Evolutionary conservation across 2,113 vertebrate genomes (phyloP), one percentile per base, ranked within the genome.

Genomic region (Garra rufa): DNA sequence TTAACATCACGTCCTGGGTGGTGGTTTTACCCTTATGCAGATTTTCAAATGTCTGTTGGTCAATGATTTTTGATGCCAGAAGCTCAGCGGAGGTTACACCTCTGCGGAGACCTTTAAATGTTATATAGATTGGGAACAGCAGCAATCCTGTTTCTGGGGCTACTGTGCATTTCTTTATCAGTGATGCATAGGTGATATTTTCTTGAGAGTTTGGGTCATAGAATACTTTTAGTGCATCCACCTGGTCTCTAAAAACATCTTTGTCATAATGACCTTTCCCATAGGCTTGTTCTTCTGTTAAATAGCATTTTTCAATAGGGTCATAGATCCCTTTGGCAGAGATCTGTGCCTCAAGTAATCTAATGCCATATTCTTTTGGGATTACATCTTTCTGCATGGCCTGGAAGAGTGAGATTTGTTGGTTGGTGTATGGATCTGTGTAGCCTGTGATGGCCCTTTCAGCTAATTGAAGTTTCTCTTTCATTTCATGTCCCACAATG

Each of bases 351-450:
- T 99, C 96, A 3, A 99, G 91, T 85, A 99, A 79, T 65, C 97
- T 96, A 77, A 98, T 91, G 2, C 96, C 97, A 0, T 97, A 95
- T 89, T 97, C 96, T 90, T 95, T 96, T 71, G 96, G 91, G 82
- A 99, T 95, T 57, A 99, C 87, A 1, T 96, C 97, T 90, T 99
- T 99, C 92, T 97, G 96, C 92, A 99, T 97, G 65, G 97, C 97
- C 92, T 99, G 97, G 91, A 96, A 99, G 26, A 99, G 91, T 14
- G 97, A 97, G 89, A 99, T 96, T 10, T 93, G 93, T 90, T 96
- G 92, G 1, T 95, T 95, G 0, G 95, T 95, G 88, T 98, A 99
- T 14, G 97, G 95, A 59, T 99, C 97, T 82, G 88, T 91, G 89
- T 97, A 99, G 81, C 98, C 97, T 0, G 89, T 95, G 73, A 97